Base-by-base conservation (phyloP, 2,888 invertebrate species). In the Caenorhabditis becei region DNA sequence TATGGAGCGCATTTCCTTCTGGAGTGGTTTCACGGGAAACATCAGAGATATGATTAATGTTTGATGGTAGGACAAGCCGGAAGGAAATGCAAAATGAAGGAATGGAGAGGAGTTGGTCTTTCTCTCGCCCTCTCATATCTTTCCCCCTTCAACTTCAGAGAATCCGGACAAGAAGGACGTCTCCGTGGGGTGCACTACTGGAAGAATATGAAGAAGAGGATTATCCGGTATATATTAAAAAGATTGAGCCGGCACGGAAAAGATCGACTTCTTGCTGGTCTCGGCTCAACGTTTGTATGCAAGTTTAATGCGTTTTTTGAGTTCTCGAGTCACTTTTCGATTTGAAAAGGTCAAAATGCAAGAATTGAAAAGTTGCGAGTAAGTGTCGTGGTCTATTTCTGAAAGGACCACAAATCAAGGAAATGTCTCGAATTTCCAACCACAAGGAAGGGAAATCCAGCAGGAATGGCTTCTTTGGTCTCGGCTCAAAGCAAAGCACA, bases 111-210 rank as follows among this genome's bases (percentile, higher is more conserved):
- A 16, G 14, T 41, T 16, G 14, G 41, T 41, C 14, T 10, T 14
- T 41, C 41, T 41, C 41, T 41, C 41, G 2, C 41, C 16, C 41
- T 16, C 14, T 16, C 10, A 11, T 14, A 10, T 16, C 10, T 16
- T 16, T 41, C 16, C 16, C 41, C 41, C 41, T 41, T 41, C 41
- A 41, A 41, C 41, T 41, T 14, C 41, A 41, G 41, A 41, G 41
- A 41, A 41, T 41, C 41, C 41, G 41, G 14, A 41, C 41, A 41
- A 41, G 41, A 41, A 41, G 41, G 41, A 41, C 41, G 41, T 14
- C 41, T 41, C 41, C 41, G 41, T 41, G 41, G 41, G 2, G 16
- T 41, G 41, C 16, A 41, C 41, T 41, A 5, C 14, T 14, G 16
- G 35, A 10, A 35, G 10, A 10, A 14, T 16, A 14, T 16, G 41